phyloP scores from a whole-genome alignment of 2,888 invertebrate genomes.

The Automeris io region DNA sequence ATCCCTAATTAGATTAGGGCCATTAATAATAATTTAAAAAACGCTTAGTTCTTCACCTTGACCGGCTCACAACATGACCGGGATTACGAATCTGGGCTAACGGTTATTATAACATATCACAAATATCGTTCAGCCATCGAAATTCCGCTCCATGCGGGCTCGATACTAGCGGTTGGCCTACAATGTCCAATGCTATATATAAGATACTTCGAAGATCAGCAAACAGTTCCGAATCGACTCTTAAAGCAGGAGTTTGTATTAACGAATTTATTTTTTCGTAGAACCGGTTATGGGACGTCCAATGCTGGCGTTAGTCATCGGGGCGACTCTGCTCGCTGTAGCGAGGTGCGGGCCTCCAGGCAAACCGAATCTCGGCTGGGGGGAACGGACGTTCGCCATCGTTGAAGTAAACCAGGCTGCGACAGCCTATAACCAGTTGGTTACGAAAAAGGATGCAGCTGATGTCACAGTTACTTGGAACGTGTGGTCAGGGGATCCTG shows the following conservation, averaged over 20 bases:
- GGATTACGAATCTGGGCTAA: slow-evolving; percentile 63
- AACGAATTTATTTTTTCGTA: slow-evolving; percentile 51
- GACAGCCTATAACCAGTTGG: slow-evolving; percentile 69
- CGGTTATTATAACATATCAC: slow-evolving; percentile 63
- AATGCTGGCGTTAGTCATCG: slow-evolving; percentile 42
- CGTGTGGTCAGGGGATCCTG: slow-evolving; percentile 65
- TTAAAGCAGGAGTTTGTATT: slow-evolving; percentile 47
- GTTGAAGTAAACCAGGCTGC: slow-evolving; percentile 71
- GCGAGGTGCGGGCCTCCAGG: slow-evolving; percentile 56
- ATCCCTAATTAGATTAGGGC: slow-evolving; percentile 21
- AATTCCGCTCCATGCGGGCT: slow-evolving; percentile 37
- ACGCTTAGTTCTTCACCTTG: slow-evolving; percentile 61
- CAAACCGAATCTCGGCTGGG: slow-evolving; percentile 64
- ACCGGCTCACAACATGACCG: slow-evolving; percentile 58
- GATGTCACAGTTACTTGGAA: slow-evolving; percentile 70
- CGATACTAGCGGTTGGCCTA: slow-evolving; percentile 72
- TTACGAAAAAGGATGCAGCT: slow-evolving; percentile 53
- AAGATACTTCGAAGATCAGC: slow-evolving; percentile 49
- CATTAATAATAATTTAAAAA: slow-evolving; percentile 34
- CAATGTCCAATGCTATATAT: slow-evolving; percentile 62
- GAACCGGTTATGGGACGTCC: slow-evolving; percentile 57
- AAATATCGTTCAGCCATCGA: slow-evolving; percentile 13
- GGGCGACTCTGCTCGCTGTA: slow-evolving; percentile 29
- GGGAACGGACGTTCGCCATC: slow-evolving; percentile 64
- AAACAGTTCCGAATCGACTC: slow-evolving; percentile 54